phyloP scores from a whole-genome alignment of 1,140 invertebrate species.

The Pissodes strobi region DNA sequence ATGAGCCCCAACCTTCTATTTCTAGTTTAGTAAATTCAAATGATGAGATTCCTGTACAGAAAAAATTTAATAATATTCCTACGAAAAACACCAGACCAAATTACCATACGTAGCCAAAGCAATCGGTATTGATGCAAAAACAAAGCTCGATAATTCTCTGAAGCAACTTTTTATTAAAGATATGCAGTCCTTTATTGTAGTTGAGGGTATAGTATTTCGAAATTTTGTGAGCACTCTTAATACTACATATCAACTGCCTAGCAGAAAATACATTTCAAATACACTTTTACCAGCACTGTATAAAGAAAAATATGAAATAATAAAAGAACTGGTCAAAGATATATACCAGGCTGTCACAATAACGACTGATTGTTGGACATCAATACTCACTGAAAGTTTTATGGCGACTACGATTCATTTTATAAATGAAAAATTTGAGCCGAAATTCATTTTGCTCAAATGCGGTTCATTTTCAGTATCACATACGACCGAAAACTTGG shows the following conservation, averaged over 20 bases:
- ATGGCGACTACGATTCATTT: conserved; percentile 30
- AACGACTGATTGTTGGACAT: conserved; percentile 38
- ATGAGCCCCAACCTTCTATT: too few species aligned
- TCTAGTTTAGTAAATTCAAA: too few species aligned
- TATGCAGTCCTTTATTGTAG: conserved; percentile 48
- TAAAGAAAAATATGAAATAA: conserved; percentile 17
- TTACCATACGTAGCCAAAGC: too few species aligned
- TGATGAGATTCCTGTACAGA: too few species aligned
- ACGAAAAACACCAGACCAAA: too few species aligned
- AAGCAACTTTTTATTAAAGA: too few species aligned
- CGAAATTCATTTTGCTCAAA: conserved; percentile 20
- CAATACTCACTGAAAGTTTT: conserved; percentile 26
- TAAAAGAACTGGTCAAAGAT: conserved; percentile 10
- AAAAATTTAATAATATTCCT: too few species aligned
- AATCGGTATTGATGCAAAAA: too few species aligned
- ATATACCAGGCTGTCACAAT: conserved; percentile 4
- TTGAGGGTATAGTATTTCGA: conserved; percentile 46
- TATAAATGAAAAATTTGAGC: conserved; percentile 23
- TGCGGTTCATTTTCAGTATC: background rate
- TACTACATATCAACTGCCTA: conserved; percentile 43
- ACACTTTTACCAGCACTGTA: conserved; percentile 29
- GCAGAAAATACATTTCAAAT: conserved; percentile 37
- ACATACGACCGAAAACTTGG: conserved; percentile 18
- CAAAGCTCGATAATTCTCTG: too few species aligned
- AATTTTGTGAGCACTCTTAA: conserved; percentile 40